Evolutionary conservation across 2,113 vertebrate genomes (phyloP), one percentile per base, ranked within the genome.

Genomic region (Hippocampus comes): DNA sequence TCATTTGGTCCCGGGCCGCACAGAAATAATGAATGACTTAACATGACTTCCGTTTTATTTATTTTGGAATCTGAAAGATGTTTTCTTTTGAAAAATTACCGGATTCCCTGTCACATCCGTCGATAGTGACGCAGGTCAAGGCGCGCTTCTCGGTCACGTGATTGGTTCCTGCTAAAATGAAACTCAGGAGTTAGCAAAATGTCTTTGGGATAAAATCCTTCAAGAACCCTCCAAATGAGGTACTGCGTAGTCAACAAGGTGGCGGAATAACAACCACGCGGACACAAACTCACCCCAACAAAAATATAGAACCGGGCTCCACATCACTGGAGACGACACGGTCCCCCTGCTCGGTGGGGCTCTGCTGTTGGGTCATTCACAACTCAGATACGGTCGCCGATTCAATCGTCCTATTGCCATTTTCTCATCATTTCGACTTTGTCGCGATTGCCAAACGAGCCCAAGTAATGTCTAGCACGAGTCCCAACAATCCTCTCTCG

Each of bases 401-500:
- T 57, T 73, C 18, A 60, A 38, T 46, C n/a, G 25, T 9, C 23
- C 38, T 68, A 18, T 30, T 56, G 46, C 14, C 64, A 42, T 42
- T 4, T 59, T 57, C 51, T 69, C 59, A 49, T 59, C 43, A 41
- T 48, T 65, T 46, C 66, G 57, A 18, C 10, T 74, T 68, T 42
- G 43, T 34, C 6, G 63, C 42, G 51, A 68, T n/a, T 56, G 74
- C 55, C 59, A 63, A 78, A 75, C 73, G 42, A 72, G 60, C 49
- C 59, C 27, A 72, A 11, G 34, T 56, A 42, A 72, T 34, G 51
- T 63, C 65, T 72, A 27, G 68, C 68, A 38, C 20, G 65, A 61
- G 59, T 57, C 56, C 17, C 68, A 78, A 82, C 63, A 60, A 59
- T 79, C 68, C 78, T 43, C 69, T 46, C 30, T 76, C 70, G 74